Conservation (phyloP, 2,888 invertebrate species). For the Horisme vitalbata region DNA sequence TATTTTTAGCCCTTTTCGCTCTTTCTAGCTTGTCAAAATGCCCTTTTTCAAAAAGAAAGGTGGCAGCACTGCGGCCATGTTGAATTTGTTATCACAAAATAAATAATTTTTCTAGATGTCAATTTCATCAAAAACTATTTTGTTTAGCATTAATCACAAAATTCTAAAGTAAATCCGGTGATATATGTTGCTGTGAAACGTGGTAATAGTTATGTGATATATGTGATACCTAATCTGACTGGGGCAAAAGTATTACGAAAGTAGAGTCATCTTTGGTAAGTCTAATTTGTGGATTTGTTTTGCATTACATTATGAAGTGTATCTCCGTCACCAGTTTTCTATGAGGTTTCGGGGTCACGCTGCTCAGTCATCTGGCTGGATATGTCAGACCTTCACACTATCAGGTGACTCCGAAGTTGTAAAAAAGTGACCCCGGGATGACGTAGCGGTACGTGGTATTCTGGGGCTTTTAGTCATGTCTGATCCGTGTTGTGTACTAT, state of each 20-base stretch:
- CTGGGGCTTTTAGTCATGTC: conserved; percentile 51
- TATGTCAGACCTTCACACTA: conserved; percentile 30
- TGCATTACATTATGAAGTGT: too few species aligned
- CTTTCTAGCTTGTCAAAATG: too few species aligned
- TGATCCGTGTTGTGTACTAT: conserved; percentile 44
- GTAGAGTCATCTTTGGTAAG: conserved; percentile 71
- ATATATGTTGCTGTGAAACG: conserved; percentile 65
- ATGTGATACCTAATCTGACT: conserved; percentile 60
- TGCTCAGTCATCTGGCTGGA: conserved; percentile 28
- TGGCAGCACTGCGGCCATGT: conserved; percentile 20
- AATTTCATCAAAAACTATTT: conserved; percentile 75
- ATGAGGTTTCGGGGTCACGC: conserved; percentile 30
- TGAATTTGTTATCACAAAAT: conserved; percentile 37
- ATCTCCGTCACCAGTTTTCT: conserved; percentile 23
- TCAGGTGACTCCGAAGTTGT: conserved; percentile 35
- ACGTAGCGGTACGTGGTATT: conserved; percentile 49
- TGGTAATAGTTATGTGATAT: conserved; percentile 68
- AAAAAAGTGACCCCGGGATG: conserved; percentile 47
- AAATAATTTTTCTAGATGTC: conserved; percentile 61
- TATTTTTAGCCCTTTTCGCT: too few species aligned
- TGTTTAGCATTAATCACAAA: conserved; percentile 71
- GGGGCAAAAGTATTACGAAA: conserved; percentile 52
- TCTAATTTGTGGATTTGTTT: conserved; percentile 66
- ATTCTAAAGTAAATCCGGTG: conserved; percentile 66
- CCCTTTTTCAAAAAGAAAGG: too few species aligned